Evolutionary conservation across 2,888 invertebrate species (phyloP).

Genomic region (Dyspetes luteomarginatus): DNA sequence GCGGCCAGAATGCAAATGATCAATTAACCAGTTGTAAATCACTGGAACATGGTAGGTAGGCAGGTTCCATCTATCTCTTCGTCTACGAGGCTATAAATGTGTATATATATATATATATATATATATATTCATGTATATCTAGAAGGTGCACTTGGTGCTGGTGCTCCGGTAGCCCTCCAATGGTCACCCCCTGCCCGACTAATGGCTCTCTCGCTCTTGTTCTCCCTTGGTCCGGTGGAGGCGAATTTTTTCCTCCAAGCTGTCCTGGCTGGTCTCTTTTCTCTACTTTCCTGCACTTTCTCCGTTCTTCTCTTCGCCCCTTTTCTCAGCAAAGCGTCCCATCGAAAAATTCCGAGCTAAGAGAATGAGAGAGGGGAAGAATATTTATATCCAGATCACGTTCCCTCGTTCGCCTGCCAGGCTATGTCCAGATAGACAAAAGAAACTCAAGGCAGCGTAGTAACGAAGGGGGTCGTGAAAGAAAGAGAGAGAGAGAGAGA

Average conservation of each 20-base stretch:
- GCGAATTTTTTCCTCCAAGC: not conserved
- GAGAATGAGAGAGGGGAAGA: conserved; percentile 13
- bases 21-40: conserved; percentile 81
- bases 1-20: conserved; percentile 79
- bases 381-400: conserved; percentile 81
- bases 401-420: conserved; percentile 67
- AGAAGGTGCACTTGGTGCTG: conserved; percentile 48
- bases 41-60: conserved; percentile 71
- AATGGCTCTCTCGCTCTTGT: conserved; percentile 40
- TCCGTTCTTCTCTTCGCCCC: not conserved
- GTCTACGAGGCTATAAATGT: conserved; percentile 22
- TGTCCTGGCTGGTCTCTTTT: conserved; percentile 2
- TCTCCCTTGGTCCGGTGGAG: not conserved
- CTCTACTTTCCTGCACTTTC: not conserved
- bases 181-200: conserved; percentile 30
- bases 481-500: conserved; percentile 19
- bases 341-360: not conserved
- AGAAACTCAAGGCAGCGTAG: conserved; percentile 29
- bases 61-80: conserved; percentile 70
- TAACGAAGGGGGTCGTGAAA: conserved; percentile 27
- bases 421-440: conserved; percentile 64
- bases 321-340: not conserved
- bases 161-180: conserved; percentile 26
- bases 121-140: conserved; percentile 56
- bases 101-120: conserved; percentile 61